Percentiles rank a stretch among this genome's conserved stretches.
phyloP scores from a whole-genome alignment of 1,140 invertebrate genomes.

The Drosophila tsacasi region DNA sequence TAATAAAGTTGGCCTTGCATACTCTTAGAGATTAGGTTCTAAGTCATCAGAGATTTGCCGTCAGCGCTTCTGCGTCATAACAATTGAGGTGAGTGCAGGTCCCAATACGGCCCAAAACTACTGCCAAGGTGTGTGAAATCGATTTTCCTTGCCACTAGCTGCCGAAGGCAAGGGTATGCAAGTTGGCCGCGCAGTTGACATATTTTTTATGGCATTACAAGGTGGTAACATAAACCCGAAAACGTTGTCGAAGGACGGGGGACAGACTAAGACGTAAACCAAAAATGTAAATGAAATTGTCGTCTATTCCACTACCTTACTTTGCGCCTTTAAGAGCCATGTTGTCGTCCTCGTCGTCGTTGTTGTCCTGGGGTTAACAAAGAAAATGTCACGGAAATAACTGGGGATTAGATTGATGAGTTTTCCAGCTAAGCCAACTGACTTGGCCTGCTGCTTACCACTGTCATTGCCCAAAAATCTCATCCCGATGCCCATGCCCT shows the following conservation, averaged over 20 bases:
- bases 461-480: constrained; percentile 18
- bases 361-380: constrained; percentile 56
- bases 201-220: constrained; percentile 68
- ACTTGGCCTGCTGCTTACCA: constrained; percentile 34
- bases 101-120: not conserved
- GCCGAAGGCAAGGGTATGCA: constrained; percentile 2
- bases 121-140: constrained; percentile 10
- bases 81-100: constrained; percentile 8
- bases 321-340: constrained; percentile 60
- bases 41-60: not conserved
- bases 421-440: constrained; percentile 69
- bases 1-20: not conserved
- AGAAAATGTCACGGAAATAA: constrained; percentile 81
- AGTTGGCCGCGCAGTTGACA: constrained; percentile 23
- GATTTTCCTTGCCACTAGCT: not conserved
- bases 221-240: constrained; percentile 74
- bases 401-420: constrained; percentile 81
- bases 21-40: not conserved
- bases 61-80: not conserved
- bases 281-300: constrained; percentile 78
- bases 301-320: constrained; percentile 23
- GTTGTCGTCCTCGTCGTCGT: constrained; percentile 29
- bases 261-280: constrained; percentile 52
- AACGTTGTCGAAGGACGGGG: constrained; percentile 14
- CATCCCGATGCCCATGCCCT: not conserved